These are phyloP conservation scores for Xenopus tropicalis DNA, from an alignment of 2,113 vertebrate genomes.

Conservation along the genomic window DNA sequence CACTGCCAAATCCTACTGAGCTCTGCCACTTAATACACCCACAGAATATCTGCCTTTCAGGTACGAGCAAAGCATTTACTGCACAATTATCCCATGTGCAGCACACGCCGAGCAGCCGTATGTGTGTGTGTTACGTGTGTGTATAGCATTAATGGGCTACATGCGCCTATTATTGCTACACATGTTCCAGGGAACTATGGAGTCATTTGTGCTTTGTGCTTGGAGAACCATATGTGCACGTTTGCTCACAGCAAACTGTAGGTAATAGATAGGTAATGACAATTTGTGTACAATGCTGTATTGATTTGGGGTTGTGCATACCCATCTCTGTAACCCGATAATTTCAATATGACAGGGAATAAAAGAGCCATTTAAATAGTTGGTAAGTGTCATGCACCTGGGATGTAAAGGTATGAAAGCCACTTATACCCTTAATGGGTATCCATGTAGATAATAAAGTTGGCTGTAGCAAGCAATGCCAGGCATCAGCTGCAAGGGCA, in stretches of 20 bases:
- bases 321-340: not conserved
- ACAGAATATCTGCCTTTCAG: conserved; percentile 38
- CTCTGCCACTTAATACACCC: conserved; percentile 30
- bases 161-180: not conserved
- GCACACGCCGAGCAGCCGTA: not conserved
- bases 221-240: not conserved
- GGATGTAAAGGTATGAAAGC: too few species aligned
- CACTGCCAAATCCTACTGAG: conserved; percentile 17
- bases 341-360: too few species aligned
- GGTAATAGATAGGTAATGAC: not conserved
- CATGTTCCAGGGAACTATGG: not conserved
- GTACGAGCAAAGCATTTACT: conserved; percentile 29
- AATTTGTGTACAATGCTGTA: not conserved
- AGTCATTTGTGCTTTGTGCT: not conserved
- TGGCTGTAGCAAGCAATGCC: too few species aligned
- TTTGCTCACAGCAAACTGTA: not conserved
- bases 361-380: too few species aligned
- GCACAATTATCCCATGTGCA: conserved; percentile 29
- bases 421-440: too few species aligned
- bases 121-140: conserved; percentile 4
- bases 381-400: too few species aligned
- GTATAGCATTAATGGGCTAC: not conserved
- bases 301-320: not conserved
- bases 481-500: too few species aligned
- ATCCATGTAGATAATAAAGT: too few species aligned